Evolutionary conservation across 1,140 invertebrate species (phyloP), one percentile per base, ranked within the genome.

Genomic region (Caenorhabditis tropicalis): DNA sequence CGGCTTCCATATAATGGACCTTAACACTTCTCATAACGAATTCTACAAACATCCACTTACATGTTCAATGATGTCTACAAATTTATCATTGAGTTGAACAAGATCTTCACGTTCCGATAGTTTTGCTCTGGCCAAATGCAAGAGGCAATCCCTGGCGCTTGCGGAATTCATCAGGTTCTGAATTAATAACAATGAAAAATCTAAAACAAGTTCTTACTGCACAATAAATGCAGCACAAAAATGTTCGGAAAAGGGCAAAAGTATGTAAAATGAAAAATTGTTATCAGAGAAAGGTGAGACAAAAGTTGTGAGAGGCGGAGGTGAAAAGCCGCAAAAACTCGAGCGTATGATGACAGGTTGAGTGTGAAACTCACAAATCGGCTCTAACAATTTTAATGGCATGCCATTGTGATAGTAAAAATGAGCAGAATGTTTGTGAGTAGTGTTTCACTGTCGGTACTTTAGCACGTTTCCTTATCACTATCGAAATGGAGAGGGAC

Each of bases 361-460:
- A n/a, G n/a, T n/a, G n/a, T n/a, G n/a, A 39, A 31, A 21, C 15
- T 12, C 15, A 9, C 36, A 43, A 74, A 74, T 74, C 36, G 33
- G n/a, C 33, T 74, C 65, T 74, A 36, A 21, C 36, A 74, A 43
- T 39, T 74, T 43, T 74, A 1, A 74, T 74, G 65, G 33, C 33
- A 43, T 74, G 65, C 65, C 65, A 74, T 74, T 74, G 19, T 74
- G 65, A 74, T 74, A 39, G 36, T 74, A 74, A 74, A 74, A 56
- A 43, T 33, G 33, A 24, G 65, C 43, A 74, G 65, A 74, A 74
- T 74, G 65, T 46, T 74, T 43, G 65, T 43, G 65, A 43, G 65
- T 46, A 43, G n/a, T 43, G 65, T 39, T 43, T 74, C 58, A 65
- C 58, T 65, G 65, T 33, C 65, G 65, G 65, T 74, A 74, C 65